Evolutionary conservation across 2,113 vertebrate genomes (phyloP).

Genomic region (Aegotheles bennettii): DNA sequence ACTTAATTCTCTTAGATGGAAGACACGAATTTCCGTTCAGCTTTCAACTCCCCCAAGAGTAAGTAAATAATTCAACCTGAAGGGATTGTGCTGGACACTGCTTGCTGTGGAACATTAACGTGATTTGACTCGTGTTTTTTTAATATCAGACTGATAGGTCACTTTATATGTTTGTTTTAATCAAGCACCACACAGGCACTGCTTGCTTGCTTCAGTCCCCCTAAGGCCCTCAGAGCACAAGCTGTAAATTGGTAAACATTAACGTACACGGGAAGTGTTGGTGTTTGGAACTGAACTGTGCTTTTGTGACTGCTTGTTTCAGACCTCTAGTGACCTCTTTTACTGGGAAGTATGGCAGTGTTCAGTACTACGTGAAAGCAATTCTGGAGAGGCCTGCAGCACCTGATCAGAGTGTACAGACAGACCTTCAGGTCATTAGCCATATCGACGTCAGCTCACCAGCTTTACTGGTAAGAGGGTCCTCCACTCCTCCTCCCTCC

Average conservation of each 20-base stretch:
- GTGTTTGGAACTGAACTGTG: neutral
- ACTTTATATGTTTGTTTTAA: neutral
- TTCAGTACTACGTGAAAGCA: conserved; percentile 77
- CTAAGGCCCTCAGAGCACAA: neutral
- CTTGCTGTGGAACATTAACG: neutral
- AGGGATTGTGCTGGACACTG: neutral
- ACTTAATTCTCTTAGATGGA: conserved; percentile 72
- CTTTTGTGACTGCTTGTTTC: conserved; percentile 3
- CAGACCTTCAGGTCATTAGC: conserved; percentile 77
- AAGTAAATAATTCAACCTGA: conserved; percentile 38
- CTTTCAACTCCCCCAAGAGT: conserved; percentile 80
- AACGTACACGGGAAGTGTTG: neutral
- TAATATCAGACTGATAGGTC: neutral
- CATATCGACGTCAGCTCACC: conserved; percentile 81
- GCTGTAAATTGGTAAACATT: neutral
- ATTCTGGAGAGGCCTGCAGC: conserved; percentile 71
- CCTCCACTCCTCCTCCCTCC: neutral
- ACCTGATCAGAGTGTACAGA: conserved; percentile 68
- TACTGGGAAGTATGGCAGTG: conserved; percentile 77
- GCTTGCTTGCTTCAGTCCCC: neutral
- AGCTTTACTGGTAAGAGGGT: conserved; percentile 73
- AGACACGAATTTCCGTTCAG: conserved; percentile 80
- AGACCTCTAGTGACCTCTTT: conserved; percentile 83
- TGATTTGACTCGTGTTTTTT: neutral
- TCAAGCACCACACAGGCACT: rapidly evolving